phyloP scores from a whole-genome alignment of 2,888 invertebrate genomes.

The Acanthopleura granulata region DNA sequence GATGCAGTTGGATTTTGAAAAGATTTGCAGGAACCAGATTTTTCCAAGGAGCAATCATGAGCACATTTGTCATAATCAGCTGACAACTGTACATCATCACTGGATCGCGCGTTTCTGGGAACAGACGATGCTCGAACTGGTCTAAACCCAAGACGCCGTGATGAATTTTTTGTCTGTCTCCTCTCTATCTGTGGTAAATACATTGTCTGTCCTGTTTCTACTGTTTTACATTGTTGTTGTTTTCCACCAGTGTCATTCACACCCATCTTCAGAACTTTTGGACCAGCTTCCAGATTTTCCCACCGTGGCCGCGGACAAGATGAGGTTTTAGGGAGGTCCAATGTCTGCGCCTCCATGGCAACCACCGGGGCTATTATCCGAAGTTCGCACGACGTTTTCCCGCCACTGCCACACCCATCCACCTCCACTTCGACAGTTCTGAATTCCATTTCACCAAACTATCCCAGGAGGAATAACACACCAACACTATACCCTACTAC shows the following conservation, averaged over 20 bases:
- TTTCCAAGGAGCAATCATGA: neutral
- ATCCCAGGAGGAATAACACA: too few relatives aligned
- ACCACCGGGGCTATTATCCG: neutral
- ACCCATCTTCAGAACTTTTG: neutral
- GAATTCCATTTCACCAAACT: neutral
- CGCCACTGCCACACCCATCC: neutral
- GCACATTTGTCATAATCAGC: too few relatives aligned
- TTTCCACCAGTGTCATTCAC: neutral
- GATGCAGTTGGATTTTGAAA: too few relatives aligned
- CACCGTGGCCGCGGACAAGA: neutral
- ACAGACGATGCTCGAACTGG: neutral
- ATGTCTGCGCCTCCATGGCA: neutral
- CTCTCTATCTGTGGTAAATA: neutral
- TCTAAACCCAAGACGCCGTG: neutral
- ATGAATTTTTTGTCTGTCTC: neutral
- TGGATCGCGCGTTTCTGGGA: neutral
- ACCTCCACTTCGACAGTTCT: neutral
- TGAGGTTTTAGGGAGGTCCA: neutral
- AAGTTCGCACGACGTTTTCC: neutral
- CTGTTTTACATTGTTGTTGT: too few relatives aligned
- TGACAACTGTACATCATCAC: neutral
- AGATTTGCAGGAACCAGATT: neutral
- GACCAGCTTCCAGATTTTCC: slow-evolving; percentile 8
- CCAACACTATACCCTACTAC: too few relatives aligned
- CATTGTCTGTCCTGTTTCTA: too few relatives aligned